Evolutionary conservation across 2,797 vertebrate species (phyloP).

Genomic region (Pseudochromis fuscus): DNA sequence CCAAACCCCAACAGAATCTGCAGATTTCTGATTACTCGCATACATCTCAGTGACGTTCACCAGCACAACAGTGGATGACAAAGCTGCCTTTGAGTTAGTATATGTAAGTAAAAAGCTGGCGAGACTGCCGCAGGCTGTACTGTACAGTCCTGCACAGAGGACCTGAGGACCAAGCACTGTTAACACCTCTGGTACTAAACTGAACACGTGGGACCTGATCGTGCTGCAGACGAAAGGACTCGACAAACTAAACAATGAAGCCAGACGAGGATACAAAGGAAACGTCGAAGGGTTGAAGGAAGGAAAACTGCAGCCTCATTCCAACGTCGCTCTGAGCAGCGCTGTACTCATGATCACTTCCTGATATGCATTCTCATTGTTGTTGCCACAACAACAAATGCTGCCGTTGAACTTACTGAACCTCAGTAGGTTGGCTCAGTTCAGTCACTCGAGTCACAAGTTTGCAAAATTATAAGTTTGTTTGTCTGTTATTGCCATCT

Average conservation of each 20-base stretch:
- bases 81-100: constrained; percentile 4
- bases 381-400: constrained; percentile 45
- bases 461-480: constrained; percentile 18
- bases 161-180: constrained; percentile 18
- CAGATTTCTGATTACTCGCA: neutral
- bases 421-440: constrained; percentile 19
- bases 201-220: constrained; percentile 35
- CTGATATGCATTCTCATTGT: constrained; percentile 41
- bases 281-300: constrained; percentile 37
- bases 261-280: constrained; percentile 36
- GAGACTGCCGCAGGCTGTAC: constrained; percentile 12
- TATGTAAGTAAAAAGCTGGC: constrained; percentile 9
- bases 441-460: constrained; percentile 21
- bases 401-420: constrained; percentile 35
- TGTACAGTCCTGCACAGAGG: constrained; percentile 25
- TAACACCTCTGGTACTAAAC: constrained; percentile 22
- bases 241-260: constrained; percentile 22
- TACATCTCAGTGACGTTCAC: neutral
- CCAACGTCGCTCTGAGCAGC: constrained; percentile 32
- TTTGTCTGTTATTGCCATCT: constrained; percentile 38
- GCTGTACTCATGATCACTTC: constrained; percentile 65
- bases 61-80: neutral
- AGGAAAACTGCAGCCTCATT: constrained; percentile 47
- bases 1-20: constrained; percentile 24
- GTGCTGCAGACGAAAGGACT: constrained; percentile 18